A percentile compares a stretch with the other conserved stretches of the same genome.
Conservation (phyloP, 2,797 vertebrate genomes). For the Dicrostonyx torquatus region DNA sequence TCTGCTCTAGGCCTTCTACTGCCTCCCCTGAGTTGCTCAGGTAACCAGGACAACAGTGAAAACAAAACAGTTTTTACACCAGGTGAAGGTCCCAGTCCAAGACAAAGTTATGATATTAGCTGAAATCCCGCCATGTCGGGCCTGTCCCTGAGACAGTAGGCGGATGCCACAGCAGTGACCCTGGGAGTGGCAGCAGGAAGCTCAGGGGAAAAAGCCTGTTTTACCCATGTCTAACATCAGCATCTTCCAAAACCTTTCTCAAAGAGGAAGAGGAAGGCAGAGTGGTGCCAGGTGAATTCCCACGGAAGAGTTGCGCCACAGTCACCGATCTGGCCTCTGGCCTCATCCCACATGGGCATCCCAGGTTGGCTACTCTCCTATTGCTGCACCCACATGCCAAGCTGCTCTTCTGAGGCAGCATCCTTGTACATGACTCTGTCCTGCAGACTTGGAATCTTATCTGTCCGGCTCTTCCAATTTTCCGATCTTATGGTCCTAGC, state of each 20-base stretch:
- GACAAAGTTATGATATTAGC: neutral
- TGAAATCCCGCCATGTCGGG: neutral
- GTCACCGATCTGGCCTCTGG: neutral
- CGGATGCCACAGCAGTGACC: neutral
- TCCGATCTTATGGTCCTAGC: neutral
- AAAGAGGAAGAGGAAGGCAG: constrained; percentile 14
- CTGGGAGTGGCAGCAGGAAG: neutral
- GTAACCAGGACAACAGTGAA: constrained; percentile 3
- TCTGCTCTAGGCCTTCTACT: neutral
- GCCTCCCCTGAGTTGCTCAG: constrained; percentile 1
- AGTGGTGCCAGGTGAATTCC: neutral
- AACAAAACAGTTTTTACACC: neutral
- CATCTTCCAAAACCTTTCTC: neutral
- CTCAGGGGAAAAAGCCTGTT: neutral
- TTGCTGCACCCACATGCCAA: rapidly evolving
- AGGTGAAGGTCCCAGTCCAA: neutral
- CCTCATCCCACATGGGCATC: rapidly evolving
- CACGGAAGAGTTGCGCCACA: neutral
- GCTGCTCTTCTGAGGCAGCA: neutral
- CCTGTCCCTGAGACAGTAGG: neutral
- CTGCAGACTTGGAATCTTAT: neutral
- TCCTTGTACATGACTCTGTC: neutral
- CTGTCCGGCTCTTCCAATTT: neutral
- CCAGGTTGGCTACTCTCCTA: neutral
- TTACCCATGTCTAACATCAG: constrained; percentile 18